Conservation (phyloP, 2,113 vertebrate genomes). For the Apus apus region DNA sequence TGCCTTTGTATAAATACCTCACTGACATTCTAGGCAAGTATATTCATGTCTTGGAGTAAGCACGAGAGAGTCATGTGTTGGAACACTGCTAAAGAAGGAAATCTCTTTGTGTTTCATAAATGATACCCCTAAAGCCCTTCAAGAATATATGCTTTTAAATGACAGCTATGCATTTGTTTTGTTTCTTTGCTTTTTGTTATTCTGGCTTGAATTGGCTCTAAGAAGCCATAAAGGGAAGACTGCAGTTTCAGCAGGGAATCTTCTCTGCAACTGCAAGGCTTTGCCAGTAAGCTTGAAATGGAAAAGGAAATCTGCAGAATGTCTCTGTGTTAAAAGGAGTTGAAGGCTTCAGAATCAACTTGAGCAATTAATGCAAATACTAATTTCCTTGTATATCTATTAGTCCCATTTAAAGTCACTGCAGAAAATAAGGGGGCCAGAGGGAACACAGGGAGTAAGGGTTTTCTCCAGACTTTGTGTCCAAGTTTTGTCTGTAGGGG, state of each 20-base stretch:
- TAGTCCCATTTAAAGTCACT: background rate
- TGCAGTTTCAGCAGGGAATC: background rate
- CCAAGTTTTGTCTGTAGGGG: background rate
- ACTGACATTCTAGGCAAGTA: constrained; percentile 88
- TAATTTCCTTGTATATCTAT: background rate
- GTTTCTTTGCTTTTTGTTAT: constrained; percentile 43
- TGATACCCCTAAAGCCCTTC: constrained; percentile 67
- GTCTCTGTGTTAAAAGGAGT: background rate
- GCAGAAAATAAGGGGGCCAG: rapidly evolving
- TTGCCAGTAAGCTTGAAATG: background rate
- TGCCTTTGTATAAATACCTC: constrained; percentile 87
- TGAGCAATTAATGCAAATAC: background rate
- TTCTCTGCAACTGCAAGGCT: background rate
- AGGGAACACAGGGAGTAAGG: background rate
- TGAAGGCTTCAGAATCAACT: background rate
- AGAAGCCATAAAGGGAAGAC: background rate
- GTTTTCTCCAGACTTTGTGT: background rate
- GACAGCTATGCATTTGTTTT: constrained; percentile 63
- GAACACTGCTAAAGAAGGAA: constrained; percentile 89
- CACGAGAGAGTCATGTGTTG: constrained; percentile 84
- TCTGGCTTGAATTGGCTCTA: background rate
- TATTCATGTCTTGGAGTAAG: constrained; percentile 86
- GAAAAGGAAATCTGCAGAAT: background rate
- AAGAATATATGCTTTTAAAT: constrained; percentile 70
- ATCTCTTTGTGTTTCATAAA: constrained; percentile 83